phyloP scores from a whole-genome alignment of 2,888 invertebrate species.

The Arrhopalites spinosus region DNA sequence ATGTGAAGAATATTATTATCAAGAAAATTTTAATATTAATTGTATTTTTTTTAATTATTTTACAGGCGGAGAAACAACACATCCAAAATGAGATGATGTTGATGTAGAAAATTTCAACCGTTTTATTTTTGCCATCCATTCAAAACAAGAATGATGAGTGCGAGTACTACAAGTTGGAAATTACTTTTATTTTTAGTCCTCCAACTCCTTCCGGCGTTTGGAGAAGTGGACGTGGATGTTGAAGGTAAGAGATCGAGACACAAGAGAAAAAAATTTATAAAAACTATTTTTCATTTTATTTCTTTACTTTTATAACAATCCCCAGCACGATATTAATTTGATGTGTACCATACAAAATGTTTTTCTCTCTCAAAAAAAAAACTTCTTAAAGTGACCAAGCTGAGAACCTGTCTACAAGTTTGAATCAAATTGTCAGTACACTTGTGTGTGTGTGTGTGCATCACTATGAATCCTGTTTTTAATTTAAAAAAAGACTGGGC shows the following conservation, averaged over 20 bases:
- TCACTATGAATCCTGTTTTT: background rate
- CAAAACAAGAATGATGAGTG: conserved; percentile 20
- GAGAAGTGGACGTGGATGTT: conserved; percentile 42
- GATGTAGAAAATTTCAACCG: conserved; percentile 13
- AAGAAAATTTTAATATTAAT: too few relatives aligned
- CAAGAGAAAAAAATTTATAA: background rate
- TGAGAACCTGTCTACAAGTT: background rate
- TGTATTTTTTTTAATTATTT: too few relatives aligned
- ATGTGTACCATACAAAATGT: background rate
- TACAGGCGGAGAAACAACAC: too few relatives aligned
- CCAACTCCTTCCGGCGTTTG: conserved; percentile 33
- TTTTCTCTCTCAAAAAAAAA: too few relatives aligned
- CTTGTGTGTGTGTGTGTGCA: background rate
- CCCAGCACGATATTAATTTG: background rate
- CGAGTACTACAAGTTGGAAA: conserved; percentile 15
- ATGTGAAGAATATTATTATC: too few relatives aligned
- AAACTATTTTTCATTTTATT: background rate
- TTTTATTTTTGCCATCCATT: background rate
- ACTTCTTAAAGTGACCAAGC: background rate
- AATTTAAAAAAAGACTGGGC: background rate
- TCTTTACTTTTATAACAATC: background rate
- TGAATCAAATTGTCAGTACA: background rate
- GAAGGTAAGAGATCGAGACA: conserved; percentile 35
- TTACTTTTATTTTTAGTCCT: conserved; percentile 28
- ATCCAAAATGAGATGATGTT: background rate